These are phyloP conservation scores for Notiomystis cincta DNA, from an alignment of 2,113 vertebrate species.

Conservation along the genomic window DNA sequence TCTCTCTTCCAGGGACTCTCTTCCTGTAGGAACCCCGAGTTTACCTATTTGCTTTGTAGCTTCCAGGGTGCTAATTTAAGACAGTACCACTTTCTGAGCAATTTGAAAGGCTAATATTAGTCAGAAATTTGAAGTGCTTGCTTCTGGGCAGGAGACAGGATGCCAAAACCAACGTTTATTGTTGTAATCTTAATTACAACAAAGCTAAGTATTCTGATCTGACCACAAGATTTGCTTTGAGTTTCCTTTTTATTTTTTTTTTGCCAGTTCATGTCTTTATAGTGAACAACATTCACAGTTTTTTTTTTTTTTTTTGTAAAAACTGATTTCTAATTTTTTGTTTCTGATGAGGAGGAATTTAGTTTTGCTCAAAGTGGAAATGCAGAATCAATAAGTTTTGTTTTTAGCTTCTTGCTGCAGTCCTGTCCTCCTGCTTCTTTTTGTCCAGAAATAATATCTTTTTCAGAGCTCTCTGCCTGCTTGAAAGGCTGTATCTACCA, in stretches of 20 bases:
- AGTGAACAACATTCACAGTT: not conserved
- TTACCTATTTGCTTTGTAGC: not conserved
- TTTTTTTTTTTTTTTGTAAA: rapidly evolving
- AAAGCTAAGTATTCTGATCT: not conserved
- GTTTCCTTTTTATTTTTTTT: not conserved
- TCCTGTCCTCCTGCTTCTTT: not conserved
- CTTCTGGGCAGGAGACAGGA: not conserved
- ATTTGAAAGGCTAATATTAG: not conserved
- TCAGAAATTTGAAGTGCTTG: not conserved
- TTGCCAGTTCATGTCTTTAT: not conserved
- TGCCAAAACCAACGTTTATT: not conserved
- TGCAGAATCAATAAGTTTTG: not conserved
- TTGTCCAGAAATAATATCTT: not conserved
- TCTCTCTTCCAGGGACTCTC: not conserved
- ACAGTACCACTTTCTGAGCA: not conserved
- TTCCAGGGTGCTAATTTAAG: not conserved
- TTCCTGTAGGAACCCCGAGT: not conserved
- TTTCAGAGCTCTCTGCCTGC: slow-evolving; percentile 7
- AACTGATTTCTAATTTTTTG: not conserved
- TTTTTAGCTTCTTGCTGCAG: not conserved
- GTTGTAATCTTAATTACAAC: not conserved
- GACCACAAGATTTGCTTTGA: not conserved
- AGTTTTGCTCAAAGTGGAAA: not conserved
- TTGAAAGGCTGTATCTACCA: slow-evolving; percentile 4
- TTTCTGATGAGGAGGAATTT: rapidly evolving